phyloP scores from a whole-genome alignment of 2,888 invertebrate genomes.

The Euclidia mi region DNA sequence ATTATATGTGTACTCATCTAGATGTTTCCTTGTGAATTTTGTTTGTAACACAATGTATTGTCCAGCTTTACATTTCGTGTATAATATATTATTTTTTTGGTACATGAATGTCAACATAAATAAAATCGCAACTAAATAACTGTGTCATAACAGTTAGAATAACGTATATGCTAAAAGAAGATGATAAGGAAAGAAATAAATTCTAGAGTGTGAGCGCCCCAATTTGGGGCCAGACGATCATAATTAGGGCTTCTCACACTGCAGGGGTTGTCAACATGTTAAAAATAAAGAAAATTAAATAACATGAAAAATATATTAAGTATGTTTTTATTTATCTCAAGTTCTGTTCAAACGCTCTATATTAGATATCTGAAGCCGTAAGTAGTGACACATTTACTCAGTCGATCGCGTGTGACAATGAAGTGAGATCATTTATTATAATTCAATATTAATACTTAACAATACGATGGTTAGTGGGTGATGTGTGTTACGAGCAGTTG shows the following conservation, averaged over 20 bases:
- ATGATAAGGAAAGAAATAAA: background rate
- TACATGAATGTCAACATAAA: conserved; percentile 81
- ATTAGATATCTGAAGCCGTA: conserved; percentile 37
- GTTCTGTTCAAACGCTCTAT: conserved; percentile 6
- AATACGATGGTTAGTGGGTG: conserved; percentile 79
- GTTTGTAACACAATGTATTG: conserved; percentile 67
- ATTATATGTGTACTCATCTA: conserved; percentile 79
- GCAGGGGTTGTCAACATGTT: no score
- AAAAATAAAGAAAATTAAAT: background rate
- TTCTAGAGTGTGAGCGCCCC: background rate
- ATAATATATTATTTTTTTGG: conserved; percentile 78
- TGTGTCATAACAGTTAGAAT: conserved; percentile 65
- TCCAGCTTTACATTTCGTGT: conserved; percentile 65
- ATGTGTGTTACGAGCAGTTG: conserved; percentile 60
- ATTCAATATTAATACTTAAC: conserved; percentile 88
- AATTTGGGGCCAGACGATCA: background rate
- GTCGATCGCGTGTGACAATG: conserved; percentile 84
- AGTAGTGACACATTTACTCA: conserved; percentile 73
- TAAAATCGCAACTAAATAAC: conserved; percentile 74
- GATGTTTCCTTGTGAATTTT: conserved; percentile 55
- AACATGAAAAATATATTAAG: conserved; percentile 10
- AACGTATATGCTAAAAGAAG: background rate
- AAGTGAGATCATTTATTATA: conserved; percentile 87
- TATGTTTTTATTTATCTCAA: conserved; percentile 18
- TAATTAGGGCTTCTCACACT: no score